phyloP scores from a whole-genome alignment of 1,140 invertebrate species.

The Conus betulinus region DNA sequence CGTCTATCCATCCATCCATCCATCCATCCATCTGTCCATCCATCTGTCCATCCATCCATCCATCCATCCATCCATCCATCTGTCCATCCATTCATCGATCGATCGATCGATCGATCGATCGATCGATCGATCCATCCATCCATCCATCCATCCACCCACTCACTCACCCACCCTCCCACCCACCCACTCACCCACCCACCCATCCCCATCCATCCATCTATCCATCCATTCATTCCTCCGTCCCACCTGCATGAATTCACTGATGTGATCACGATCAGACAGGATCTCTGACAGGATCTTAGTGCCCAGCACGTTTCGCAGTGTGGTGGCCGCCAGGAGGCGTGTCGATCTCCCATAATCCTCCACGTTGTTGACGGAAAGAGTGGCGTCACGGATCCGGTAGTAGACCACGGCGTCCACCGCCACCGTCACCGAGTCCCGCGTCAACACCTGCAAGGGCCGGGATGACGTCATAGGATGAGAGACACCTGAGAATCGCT shows the following conservation, averaged over 20 bases:
- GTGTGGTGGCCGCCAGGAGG: conserved; percentile 76
- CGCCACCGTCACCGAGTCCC: conserved; percentile 47
- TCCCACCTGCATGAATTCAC: conserved; percentile 87
- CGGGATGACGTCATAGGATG: background rate
- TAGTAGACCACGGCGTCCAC: conserved; percentile 95
- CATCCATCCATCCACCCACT: too few relatives aligned
- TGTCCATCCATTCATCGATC: too few relatives aligned
- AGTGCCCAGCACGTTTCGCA: conserved; percentile 94
- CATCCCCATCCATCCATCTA: too few relatives aligned
- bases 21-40: too few relatives aligned
- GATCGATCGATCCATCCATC: too few relatives aligned
- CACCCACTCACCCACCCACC: too few relatives aligned
- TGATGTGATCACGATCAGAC: conserved; percentile 93
- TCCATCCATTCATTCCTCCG: too few relatives aligned
- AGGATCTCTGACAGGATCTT: conserved; percentile 93
- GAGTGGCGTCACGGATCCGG: conserved; percentile 95
- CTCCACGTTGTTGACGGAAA: conserved; percentile 97
- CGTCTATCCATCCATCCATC: too few relatives aligned
- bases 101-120: too few relatives aligned
- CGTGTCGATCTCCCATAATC: conserved; percentile 87
- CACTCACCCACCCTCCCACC: too few relatives aligned
- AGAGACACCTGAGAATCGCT: background rate
- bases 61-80: too few relatives aligned
- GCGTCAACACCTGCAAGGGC: conserved; percentile 84
- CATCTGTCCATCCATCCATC: too few relatives aligned